Evolutionary conservation across 2,888 invertebrate genomes (phyloP), one percentile per base, ranked within the genome.

Genomic region (Microctonus aethiopoides): DNA sequence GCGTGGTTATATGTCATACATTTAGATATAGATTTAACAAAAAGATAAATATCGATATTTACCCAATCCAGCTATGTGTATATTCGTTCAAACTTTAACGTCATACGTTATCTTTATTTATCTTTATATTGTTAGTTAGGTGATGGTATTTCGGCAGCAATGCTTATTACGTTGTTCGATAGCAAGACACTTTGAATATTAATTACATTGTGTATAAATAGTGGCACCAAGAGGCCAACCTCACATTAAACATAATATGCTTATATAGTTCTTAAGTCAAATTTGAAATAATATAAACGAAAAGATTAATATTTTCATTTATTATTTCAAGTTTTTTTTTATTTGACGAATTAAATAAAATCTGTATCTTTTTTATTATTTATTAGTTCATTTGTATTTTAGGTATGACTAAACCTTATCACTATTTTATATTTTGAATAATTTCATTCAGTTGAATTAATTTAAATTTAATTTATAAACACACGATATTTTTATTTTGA

Each of bases 21-120:
- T 46, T 46, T n/a, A 29, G 29, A 7, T 46, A n/a, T 46, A n/a
- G 16, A 46, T 46, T 46, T 6, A 41, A n/a, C 4, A 46, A 46
- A 41, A 41, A 46, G 16, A 46, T 46, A 6, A n/a, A 46, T 46
- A 16, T 0, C 16, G 20, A 46, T 46, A 46, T 46, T 46, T 46
- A 46, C 20, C 16, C 46, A 46, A n/a, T 46, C 46, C 46, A 46
- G 9, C 46, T 16, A n/a, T 46, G 16, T 46, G 16, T 46, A 46
- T 46, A 46, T 46, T 46, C 46, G 46, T 16, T n/a, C n/a, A n/a
- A n/a, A n/a, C n/a, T n/a, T 46, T 46, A 46, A 46, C 46, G 46
- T 16, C 46, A 46, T 46, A 16, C 16, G 9, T 46, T 46, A 46
- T 46, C 46, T 46, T 20, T 16, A 46, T n/a, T 46, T 16, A 29